A percentile compares a stretch with the other conserved stretches of the same genome.
Evolutionary conservation across 1,140 invertebrate genomes (phyloP).

Genomic region (Mylabris phalerata): DNA sequence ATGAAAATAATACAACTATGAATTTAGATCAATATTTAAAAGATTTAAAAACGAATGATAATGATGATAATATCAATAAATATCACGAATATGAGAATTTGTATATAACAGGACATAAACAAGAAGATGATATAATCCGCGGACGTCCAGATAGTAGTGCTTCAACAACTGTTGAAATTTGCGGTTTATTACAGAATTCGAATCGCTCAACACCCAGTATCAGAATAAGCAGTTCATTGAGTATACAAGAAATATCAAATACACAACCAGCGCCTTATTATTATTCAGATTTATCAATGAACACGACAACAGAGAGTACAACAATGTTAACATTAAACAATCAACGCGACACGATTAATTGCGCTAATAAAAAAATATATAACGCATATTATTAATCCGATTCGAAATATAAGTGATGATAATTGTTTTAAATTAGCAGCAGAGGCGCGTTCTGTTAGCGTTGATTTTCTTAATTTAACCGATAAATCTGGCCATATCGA

Average conservation of each 20-base stretch:
- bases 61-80: constrained; percentile 2
- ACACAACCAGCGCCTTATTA: constrained; percentile 70
- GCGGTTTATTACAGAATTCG: constrained; percentile 28
- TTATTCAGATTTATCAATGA: constrained; percentile 68
- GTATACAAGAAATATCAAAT: constrained; percentile 15
- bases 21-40: constrained; percentile 61
- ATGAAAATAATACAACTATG: constrained; percentile 43
- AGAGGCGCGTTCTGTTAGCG: constrained; percentile 57
- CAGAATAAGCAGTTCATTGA: constrained; percentile 15
- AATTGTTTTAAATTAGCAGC: constrained; percentile 50
- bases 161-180: constrained; percentile 32
- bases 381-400: constrained; percentile 72
- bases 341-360: constrained; percentile 51
- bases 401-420: constrained; percentile 44
- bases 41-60: constrained; percentile 42
- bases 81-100: constrained; percentile 38
- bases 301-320: constrained; percentile 22
- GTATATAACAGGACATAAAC: constrained; percentile 15
- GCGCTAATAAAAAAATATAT: constrained; percentile 63
- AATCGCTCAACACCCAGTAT: constrained; percentile 26
- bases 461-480: constrained; percentile 57
- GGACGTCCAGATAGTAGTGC: constrained; percentile 28
- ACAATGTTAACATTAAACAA: constrained; percentile 51
- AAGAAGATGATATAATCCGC: constrained; percentile 11
- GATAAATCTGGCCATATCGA: constrained; percentile 65